These are phyloP conservation scores for Odontocolon sp. DNA, from an alignment of 2,888 invertebrate genomes.

Conservation along the genomic window DNA sequence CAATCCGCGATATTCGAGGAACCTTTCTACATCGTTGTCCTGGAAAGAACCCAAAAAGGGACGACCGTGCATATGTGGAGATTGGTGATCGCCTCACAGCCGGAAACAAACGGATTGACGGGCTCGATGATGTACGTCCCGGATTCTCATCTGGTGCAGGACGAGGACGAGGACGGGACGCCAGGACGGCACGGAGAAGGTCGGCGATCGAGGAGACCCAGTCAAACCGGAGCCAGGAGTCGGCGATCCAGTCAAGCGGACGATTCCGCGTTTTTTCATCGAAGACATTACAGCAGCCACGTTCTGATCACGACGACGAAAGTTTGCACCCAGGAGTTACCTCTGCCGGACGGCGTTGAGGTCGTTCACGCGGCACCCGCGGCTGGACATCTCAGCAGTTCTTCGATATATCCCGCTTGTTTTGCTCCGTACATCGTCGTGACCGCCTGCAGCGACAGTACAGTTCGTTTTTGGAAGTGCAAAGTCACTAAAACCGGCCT, in stretches of 20 bases:
- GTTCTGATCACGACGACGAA: conserved; percentile 94
- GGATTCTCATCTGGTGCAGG: conserved; percentile 92
- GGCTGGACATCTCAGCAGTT: conserved; percentile 98
- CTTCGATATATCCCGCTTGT: conserved; percentile 99
- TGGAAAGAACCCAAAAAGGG: conserved; percentile 92
- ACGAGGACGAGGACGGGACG: conserved; percentile 86
- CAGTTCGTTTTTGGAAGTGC: conserved; percentile 94
- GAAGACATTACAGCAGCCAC: conserved; percentile 81
- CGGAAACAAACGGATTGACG: conserved; percentile 83
- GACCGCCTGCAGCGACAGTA: conserved; percentile 97
- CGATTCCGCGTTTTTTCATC: conserved; percentile 71
- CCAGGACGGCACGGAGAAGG: conserved; percentile 75
- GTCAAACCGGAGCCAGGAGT: conserved; percentile 74
- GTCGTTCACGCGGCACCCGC: conserved; percentile 96
- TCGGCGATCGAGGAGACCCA: conserved; percentile 76
- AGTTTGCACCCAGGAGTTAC: conserved; percentile 94
- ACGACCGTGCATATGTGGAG: conserved; percentile 98
- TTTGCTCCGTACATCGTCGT: conserved; percentile 98
- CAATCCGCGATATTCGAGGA: conserved; percentile 94
- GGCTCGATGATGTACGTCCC: conserved; percentile 96
- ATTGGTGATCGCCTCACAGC: conserved; percentile 93
- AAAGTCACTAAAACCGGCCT: conserved; percentile 83
- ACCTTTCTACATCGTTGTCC: conserved; percentile 96
- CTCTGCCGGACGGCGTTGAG: conserved; percentile 94
- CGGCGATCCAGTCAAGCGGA: conserved; percentile 78